Conservation (phyloP, 2,797 vertebrate genomes). For the Myotis planiceps region DNA sequence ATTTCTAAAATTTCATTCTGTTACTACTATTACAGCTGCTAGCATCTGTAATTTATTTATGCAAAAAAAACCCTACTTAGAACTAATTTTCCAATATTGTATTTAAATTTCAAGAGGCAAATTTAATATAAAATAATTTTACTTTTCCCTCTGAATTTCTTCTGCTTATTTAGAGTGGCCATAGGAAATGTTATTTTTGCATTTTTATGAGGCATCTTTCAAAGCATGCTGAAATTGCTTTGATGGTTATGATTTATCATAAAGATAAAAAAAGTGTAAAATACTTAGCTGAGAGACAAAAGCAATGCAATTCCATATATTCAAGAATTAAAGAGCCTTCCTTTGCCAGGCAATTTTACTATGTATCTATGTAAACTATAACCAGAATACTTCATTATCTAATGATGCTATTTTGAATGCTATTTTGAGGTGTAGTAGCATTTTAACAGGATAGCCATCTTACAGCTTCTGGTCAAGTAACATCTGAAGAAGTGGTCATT, state of each 20-base stretch:
- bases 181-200: neutral
- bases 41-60: neutral
- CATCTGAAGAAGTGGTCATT: neutral
- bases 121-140: conserved; percentile 18
- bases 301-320: neutral
- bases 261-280: neutral
- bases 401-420: neutral
- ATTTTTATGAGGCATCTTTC: conserved; percentile 12
- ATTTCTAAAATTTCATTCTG: conserved; percentile 12
- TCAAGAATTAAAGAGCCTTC: neutral
- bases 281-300: neutral
- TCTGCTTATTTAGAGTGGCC: neutral
- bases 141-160: neutral
- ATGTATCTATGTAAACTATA: neutral
- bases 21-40: neutral
- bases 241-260: neutral
- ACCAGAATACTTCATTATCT: neutral
- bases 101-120: conserved; percentile 42
- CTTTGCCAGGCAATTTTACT: neutral
- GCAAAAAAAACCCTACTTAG: neutral
- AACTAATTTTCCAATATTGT: neutral
- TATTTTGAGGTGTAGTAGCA: neutral
- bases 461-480: neutral
- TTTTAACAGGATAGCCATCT: neutral
- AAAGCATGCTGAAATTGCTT: neutral